A percentile compares a stretch with the other conserved stretches of the same genome.
These are phyloP conservation scores for Teleogryllus occipitalis DNA, from an alignment of 1,140 invertebrate genomes.

Conservation along the genomic window DNA sequence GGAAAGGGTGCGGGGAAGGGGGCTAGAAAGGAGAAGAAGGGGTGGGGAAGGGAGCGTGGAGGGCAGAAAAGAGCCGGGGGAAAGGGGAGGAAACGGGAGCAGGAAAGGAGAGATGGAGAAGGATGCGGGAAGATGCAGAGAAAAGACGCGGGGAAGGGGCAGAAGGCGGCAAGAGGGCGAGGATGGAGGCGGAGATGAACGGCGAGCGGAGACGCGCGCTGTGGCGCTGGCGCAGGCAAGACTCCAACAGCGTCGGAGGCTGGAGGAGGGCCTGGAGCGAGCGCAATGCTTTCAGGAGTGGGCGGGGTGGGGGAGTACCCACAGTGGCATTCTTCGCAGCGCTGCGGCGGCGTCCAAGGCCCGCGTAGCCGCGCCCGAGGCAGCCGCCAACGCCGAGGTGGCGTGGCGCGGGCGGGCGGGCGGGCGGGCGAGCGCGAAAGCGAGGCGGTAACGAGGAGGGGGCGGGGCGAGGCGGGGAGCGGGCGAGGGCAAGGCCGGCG, in stretches of 20 bases:
- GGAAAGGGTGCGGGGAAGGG: not conserved
- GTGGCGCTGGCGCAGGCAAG: no score
- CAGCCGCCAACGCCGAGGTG: not conserved
- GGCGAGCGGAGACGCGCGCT: no score
- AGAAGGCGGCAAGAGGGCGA: not conserved
- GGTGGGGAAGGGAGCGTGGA: not conserved
- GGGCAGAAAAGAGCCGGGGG: not conserved
- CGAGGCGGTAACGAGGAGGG: not conserved
- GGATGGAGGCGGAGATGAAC: not conserved
- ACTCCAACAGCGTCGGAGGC: no score
- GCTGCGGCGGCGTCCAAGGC: no score
- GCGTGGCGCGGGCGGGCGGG: no score
- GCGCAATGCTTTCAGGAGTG: no score
- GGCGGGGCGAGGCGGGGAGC: not conserved
- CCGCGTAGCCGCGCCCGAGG: no score
- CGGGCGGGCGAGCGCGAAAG: not conserved
- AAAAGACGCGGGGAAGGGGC: not conserved
- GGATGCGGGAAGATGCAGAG: not conserved
- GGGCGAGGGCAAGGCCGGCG: not conserved
- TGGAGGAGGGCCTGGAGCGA: no score
- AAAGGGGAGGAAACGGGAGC: not conserved
- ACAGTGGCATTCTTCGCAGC: no score
- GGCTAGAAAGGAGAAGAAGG: not conserved
- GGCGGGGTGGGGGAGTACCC: no score
- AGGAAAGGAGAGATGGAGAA: not conserved